Percentiles rank a stretch among this genome's conserved stretches.
phyloP scores from a whole-genome alignment of 2,113 vertebrate species.

The Thinocorus orbignyianus region DNA sequence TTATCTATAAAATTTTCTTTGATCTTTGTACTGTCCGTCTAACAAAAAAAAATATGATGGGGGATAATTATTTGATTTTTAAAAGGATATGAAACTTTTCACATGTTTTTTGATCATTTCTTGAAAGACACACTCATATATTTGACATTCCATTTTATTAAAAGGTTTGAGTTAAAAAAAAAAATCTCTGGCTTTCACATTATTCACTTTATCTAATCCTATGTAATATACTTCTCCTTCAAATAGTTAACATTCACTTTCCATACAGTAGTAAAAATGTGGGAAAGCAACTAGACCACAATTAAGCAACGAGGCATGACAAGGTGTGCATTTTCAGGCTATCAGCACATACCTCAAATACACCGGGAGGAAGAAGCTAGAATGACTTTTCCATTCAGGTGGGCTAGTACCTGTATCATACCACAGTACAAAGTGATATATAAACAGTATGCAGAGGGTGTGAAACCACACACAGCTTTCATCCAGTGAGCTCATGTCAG shows the following conservation, averaged over 20 bases:
- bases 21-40: slow-evolving; percentile 84
- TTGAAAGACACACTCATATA: slow-evolving; percentile 47
- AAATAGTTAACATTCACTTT: slow-evolving; percentile 12
- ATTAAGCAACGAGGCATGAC: not conserved
- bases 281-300: not conserved
- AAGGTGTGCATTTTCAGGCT: slow-evolving; percentile 10
- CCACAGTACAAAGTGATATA: not conserved
- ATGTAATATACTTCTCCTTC: not conserved
- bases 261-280: not conserved
- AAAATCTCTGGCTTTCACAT: slow-evolving; percentile 23
- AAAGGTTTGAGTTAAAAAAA: not conserved
- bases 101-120: slow-evolving; percentile 61
- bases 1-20: slow-evolving; percentile 84
- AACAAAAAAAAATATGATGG: slow-evolving; percentile 62
- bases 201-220: slow-evolving; percentile 36
- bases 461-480: not conserved
- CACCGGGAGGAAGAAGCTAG: not conserved
- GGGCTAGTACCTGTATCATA: not conserved
- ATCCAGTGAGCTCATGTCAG: not conserved
- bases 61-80: slow-evolving; percentile 71
- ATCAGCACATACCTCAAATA: not conserved
- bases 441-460: not conserved
- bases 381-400: not conserved
- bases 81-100: slow-evolving; percentile 61
- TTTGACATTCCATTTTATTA: slow-evolving; percentile 59